Conservation (phyloP, 2,113 vertebrate genomes). For the Alethe castanea region DNA sequence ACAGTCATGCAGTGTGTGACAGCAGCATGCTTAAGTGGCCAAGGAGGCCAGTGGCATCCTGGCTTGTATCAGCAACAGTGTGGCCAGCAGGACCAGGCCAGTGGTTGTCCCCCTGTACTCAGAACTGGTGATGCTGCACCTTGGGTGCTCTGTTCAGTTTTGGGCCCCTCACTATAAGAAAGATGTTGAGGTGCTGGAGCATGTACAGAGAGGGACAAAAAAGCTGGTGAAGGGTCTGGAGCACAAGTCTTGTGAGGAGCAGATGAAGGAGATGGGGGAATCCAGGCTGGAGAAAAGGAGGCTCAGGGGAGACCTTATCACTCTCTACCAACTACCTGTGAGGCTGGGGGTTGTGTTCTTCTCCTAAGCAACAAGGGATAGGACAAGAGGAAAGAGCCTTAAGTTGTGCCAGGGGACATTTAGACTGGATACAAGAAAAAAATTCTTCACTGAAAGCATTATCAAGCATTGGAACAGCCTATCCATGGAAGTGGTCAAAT, state of each 20-base stretch:
- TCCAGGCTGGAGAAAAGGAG: background rate
- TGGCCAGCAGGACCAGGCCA: background rate
- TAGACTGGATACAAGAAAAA: background rate
- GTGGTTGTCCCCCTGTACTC: background rate
- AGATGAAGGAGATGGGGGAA: background rate
- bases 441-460: background rate
- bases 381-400: background rate
- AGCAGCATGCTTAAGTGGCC: background rate
- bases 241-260: background rate
- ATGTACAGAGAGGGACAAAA: background rate
- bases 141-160: background rate
- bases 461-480: background rate
- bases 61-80: background rate
- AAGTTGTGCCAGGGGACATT: background rate
- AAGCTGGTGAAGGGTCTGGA: background rate
- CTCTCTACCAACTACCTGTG: background rate
- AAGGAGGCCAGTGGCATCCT: background rate
- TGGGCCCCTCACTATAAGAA: too few relatives aligned
- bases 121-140: background rate
- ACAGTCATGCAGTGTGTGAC: background rate
- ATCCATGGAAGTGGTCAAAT: background rate
- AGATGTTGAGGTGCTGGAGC: background rate
- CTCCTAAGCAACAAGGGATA: background rate
- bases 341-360: background rate
- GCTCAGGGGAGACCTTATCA: background rate